phyloP scores from a whole-genome alignment of 2,888 invertebrate species.

The Hirtodrosophila confusa region DNA sequence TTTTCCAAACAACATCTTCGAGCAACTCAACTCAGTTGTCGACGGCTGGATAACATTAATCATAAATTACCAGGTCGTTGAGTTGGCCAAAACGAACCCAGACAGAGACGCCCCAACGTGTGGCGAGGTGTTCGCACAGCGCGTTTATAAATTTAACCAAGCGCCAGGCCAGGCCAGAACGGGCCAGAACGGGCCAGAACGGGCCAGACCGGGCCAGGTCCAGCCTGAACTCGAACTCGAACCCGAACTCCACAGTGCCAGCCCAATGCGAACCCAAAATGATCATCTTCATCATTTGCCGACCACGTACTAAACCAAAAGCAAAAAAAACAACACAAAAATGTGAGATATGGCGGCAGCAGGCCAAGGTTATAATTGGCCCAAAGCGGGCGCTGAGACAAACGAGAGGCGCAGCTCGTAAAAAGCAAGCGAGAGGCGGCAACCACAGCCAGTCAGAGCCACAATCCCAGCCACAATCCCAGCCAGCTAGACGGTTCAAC shows the following conservation, averaged over 20 bases:
- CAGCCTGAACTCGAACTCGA: slow-evolving; percentile 22
- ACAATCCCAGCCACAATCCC: slow-evolving; percentile 3
- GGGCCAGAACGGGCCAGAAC: not conserved
- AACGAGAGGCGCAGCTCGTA: slow-evolving; percentile 66
- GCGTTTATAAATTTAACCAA: slow-evolving; percentile 81
- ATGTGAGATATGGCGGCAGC: slow-evolving; percentile 76
- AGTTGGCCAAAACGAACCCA: slow-evolving; percentile 56
- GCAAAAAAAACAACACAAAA: slow-evolving; percentile 6
- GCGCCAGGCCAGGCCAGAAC: slow-evolving; percentile 75
- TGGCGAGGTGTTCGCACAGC: slow-evolving; percentile 77
- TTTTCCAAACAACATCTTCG: slow-evolving; percentile 60
- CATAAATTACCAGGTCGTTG: slow-evolving; percentile 82
- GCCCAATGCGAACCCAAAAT: slow-evolving; percentile 49
- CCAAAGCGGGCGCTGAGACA: slow-evolving; percentile 73
- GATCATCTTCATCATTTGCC: slow-evolving; percentile 80
- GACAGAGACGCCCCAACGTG: slow-evolving; percentile 75
- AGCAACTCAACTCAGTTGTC: slow-evolving; percentile 28
- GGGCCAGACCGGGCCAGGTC: not conserved
- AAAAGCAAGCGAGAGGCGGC: slow-evolving; percentile 58
- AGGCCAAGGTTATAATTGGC: slow-evolving; percentile 81
- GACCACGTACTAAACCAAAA: slow-evolving; percentile 62
- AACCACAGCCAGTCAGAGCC: slow-evolving; percentile 39
- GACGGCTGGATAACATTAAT: slow-evolving; percentile 73
- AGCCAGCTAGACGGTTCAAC: slow-evolving; percentile 36
- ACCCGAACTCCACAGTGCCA: slow-evolving; percentile 17